These are phyloP conservation scores for Melanophora roralis DNA, from an alignment of 2,888 invertebrate genomes.

Conservation along the genomic window DNA sequence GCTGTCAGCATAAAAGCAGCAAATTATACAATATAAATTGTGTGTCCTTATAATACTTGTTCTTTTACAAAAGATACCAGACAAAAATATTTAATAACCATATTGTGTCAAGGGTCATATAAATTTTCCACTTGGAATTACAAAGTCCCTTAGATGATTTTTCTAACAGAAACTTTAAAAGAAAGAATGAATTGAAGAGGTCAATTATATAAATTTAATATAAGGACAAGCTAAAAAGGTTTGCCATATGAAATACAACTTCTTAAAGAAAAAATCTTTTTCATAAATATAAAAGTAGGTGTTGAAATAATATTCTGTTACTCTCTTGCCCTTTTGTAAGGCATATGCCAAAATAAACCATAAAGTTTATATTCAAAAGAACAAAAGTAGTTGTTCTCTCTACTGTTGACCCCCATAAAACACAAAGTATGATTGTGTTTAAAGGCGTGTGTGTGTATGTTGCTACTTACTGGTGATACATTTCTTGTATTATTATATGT, in stretches of 20 bases:
- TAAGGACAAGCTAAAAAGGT: background rate
- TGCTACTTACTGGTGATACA: constrained; percentile 82
- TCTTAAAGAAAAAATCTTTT: background rate
- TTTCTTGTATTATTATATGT: constrained; percentile 89
- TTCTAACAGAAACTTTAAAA: background rate
- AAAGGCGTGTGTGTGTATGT: background rate
- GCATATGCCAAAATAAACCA: constrained; percentile 18
- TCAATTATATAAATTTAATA: constrained; percentile 53
- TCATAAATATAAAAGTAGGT: constrained; percentile 10
- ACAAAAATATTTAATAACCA: constrained; percentile 20
- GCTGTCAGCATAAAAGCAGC: background rate
- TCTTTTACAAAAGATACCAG: no score
- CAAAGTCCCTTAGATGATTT: constrained; percentile 10
- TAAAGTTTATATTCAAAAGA: background rate
- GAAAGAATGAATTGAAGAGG: constrained; percentile 36
- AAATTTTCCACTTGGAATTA: constrained; percentile 17
- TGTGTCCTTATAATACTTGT: background rate
- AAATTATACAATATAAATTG: background rate
- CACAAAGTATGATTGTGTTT: background rate
- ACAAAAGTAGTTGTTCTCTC: background rate
- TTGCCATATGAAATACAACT: background rate
- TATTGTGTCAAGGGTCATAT: constrained; percentile 44
- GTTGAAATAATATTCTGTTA: background rate
- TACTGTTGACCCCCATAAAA: background rate
- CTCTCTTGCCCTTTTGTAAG: background rate